These are phyloP conservation scores for Nanger granti DNA, from an alignment of 2,113 vertebrate genomes.

Conservation along the genomic window DNA sequence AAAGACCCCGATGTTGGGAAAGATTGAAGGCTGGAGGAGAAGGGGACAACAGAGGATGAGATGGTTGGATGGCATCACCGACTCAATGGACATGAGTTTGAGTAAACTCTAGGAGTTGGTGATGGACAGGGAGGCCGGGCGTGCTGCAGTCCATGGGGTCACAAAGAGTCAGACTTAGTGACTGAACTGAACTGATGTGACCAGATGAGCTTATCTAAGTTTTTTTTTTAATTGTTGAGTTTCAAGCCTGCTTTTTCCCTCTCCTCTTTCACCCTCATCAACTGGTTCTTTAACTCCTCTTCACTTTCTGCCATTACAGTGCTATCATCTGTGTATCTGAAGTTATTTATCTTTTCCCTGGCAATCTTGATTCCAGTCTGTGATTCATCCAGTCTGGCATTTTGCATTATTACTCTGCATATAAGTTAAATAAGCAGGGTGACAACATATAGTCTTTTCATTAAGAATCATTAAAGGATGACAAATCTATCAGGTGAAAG, in stretches of 20 bases:
- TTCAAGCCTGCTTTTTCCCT: not conserved
- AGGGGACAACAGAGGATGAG: not conserved
- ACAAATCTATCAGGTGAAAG: not conserved
- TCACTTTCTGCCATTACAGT: not conserved
- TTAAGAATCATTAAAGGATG: not conserved
- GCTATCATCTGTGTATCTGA: not conserved
- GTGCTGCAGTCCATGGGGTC: not conserved
- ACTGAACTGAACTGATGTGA: not conserved
- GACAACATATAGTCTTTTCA: not conserved
- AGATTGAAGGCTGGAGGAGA: not conserved
- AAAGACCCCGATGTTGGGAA: not conserved
- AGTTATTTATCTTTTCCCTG: not conserved
- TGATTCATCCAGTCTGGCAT: not conserved
- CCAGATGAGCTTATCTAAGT: not conserved
- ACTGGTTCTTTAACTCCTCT: not conserved
- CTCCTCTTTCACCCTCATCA: not conserved
- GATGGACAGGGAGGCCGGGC: not conserved
- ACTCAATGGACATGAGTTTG: not conserved
- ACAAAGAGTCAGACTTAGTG: not conserved
- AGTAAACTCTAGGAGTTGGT: not conserved
- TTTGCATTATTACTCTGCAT: not conserved
- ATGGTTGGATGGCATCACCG: not conserved
- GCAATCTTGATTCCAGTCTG: not conserved
- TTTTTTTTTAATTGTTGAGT: not conserved
- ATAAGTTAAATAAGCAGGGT: not conserved